Evolutionary conservation across 53 echinoderm and acorn worm species (phyloP).

Genomic region (Echinarachnius parma): DNA sequence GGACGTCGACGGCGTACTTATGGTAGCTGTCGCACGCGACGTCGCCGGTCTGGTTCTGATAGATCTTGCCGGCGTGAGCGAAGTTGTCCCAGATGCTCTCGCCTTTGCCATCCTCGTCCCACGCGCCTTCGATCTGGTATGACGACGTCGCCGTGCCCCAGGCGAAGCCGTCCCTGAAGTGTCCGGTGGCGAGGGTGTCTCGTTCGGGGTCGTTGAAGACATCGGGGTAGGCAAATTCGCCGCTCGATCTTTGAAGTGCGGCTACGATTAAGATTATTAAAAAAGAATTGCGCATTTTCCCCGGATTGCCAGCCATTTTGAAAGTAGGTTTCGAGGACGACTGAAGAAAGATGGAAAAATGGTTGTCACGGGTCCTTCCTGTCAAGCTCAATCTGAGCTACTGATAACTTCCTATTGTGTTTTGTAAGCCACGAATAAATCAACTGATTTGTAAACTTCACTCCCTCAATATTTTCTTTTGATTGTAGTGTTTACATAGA

Average conservation of each 20-base stretch:
- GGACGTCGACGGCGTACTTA: conserved; percentile 67
- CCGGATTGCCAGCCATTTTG: too few relatives aligned
- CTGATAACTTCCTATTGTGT: too few relatives aligned
- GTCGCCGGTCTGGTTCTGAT: conserved; percentile 65
- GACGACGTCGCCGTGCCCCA: conserved; percentile 89
- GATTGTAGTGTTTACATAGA: too few relatives aligned
- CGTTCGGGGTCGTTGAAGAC: conserved; percentile 84
- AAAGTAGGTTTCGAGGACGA: too few relatives aligned
- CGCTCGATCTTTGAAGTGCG: not conserved
- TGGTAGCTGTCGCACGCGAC: conserved; percentile 96
- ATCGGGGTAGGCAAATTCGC: conserved; percentile 66
- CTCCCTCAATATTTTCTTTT: too few relatives aligned
- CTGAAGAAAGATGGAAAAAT: too few relatives aligned
- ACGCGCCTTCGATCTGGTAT: conserved; percentile 92
- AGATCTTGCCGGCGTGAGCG: conserved; percentile 52
- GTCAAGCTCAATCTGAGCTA: too few relatives aligned
- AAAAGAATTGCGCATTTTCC: too few relatives aligned
- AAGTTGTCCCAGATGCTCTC: conserved; percentile 89
- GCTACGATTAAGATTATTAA: conserved; percentile 3
- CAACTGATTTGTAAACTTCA: too few relatives aligned
- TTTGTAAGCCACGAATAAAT: too few relatives aligned
- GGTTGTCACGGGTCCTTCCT: too few relatives aligned
- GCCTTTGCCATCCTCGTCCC: conserved; percentile 89
- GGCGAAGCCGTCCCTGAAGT: conserved; percentile 69
- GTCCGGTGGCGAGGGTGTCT: conserved; percentile 60